Base-by-base conservation (phyloP, 2,797 vertebrate genomes). In the Fundulus diaphanus region DNA sequence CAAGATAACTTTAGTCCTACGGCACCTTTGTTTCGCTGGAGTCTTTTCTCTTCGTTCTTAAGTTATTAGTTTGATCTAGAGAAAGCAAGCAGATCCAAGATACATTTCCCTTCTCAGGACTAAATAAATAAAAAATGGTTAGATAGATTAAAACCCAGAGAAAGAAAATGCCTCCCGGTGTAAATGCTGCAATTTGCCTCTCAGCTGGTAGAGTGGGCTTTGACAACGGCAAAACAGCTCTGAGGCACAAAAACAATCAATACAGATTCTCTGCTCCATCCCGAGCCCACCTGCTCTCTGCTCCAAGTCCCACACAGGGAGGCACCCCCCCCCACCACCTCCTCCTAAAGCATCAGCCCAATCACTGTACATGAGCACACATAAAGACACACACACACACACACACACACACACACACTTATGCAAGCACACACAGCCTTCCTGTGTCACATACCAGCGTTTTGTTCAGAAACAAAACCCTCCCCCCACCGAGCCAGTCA, bases 151-250 rank as follows among this genome's bases (percentile, higher is more conserved):
- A 74, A 82, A 86, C 82, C 27, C 16, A 79, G 70, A 76, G 67
- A 80, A 91, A 95, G 82, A 92, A 90, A 90, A 96, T 94, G 92
- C 95, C 96, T 96, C 95, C 96, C 92, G 94, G 97, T 97, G 96
- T 97, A 98, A 98, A 98, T 97, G 96, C 96, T 96, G 96, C 97
- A 98, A 97, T 99, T 98, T 98, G 97, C 98, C 97, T 98, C 97
- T 93, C 97, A 97, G 96, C 98, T 98, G 97, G 97, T 97, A 95
- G 96, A 97, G 96, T 96, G 96, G 95, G 95, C 96, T 97, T 96
- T 97, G 97, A 97, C 97, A 97, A 96, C 93, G 94, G 96, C 96
- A 96, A 96, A 96, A 97, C 96, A 96, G 97, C 96, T 96, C 96
- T 95, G 96, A 96, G 95, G 95, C 90, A 94, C 96, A 95, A 93